A percentile compares a stretch with the other conserved stretches of the same genome.
Evolutionary conservation across 2,888 invertebrate genomes (phyloP).

Genomic region (Lasioglossum morio): DNA sequence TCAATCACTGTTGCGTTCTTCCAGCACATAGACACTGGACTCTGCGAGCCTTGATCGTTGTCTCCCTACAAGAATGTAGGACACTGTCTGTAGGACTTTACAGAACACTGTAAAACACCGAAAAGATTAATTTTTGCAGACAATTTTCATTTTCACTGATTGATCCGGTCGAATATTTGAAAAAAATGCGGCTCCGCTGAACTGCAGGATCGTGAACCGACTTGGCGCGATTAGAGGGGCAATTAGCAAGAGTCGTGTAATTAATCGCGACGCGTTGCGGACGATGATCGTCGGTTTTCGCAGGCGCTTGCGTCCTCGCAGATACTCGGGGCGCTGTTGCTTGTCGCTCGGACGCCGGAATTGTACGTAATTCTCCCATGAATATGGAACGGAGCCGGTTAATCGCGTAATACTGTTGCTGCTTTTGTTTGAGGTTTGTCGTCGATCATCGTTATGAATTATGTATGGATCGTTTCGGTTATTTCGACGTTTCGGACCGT

Average conservation of each 20-base stretch:
- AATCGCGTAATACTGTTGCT: constrained; percentile 32
- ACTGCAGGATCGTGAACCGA: neutral
- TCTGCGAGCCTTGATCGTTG: too few relatives aligned
- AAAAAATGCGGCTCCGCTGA: neutral
- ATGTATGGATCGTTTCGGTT: constrained; percentile 17
- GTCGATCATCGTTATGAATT: constrained; percentile 22
- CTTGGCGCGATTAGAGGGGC: neutral
- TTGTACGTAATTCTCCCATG: constrained; percentile 20
- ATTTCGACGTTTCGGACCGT: constrained; percentile 2
- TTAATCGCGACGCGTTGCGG: constrained; percentile 16
- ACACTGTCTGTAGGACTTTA: too few relatives aligned
- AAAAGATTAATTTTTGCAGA: neutral
- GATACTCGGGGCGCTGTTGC: constrained; percentile 9
- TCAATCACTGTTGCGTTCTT: neutral
- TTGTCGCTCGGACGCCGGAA: constrained; percentile 15
- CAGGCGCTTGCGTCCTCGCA: constrained; percentile 11
- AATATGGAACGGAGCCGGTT: constrained; percentile 23
- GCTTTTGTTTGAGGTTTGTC: constrained; percentile 23
- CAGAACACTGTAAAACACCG: too few relatives aligned
- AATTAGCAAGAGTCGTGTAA: neutral
- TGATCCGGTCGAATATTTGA: neutral
- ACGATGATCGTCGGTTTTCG: neutral
- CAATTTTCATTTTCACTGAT: neutral
- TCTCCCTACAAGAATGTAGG: too few relatives aligned
- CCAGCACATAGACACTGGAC: neutral